Percentiles rank a stretch among this genome's conserved stretches.
Evolutionary conservation across 2,113 vertebrate genomes (phyloP).

Genomic region (Hippocampus comes): DNA sequence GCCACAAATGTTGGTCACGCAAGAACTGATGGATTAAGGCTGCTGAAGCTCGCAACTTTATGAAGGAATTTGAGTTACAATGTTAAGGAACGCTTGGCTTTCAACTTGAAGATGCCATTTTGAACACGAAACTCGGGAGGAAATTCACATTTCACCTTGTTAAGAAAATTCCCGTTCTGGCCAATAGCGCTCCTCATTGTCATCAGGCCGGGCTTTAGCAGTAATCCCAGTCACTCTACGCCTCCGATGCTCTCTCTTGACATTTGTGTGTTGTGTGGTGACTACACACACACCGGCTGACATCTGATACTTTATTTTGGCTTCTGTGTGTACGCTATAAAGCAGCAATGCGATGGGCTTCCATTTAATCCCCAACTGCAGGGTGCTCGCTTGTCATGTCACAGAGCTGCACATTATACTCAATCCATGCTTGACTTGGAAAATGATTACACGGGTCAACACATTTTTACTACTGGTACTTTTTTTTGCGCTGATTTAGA

Average conservation of each 20-base stretch:
- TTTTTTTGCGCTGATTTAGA: too few relatives aligned
- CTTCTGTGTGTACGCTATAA: conserved; percentile 60
- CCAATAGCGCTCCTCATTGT: conserved; percentile 61
- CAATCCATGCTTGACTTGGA: too few relatives aligned
- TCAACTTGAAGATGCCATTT: conserved; percentile 33
- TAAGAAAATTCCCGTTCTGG: conserved; percentile 45
- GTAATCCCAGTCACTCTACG: conserved; percentile 68
- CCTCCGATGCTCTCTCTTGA: conserved; percentile 67
- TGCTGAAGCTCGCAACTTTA: conserved; percentile 51
- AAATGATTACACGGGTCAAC: background rate
- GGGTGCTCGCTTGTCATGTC: conserved; percentile 31
- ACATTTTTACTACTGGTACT: too few relatives aligned
- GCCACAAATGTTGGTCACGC: conserved; percentile 69
- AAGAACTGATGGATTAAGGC: conserved; percentile 66
- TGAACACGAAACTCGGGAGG: conserved; percentile 30
- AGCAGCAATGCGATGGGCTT: conserved; percentile 38
- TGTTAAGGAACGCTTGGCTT: conserved; percentile 26
- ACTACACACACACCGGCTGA: conserved; percentile 64
- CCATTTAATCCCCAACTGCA: conserved; percentile 35
- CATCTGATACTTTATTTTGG: conserved; percentile 70
- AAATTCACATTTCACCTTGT: conserved; percentile 46
- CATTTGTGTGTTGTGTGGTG: conserved; percentile 66
- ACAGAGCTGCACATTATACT: conserved; percentile 5
- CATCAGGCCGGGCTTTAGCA: conserved; percentile 63
- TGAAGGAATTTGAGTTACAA: conserved; percentile 44